Evolutionary conservation across 2,113 vertebrate species (phyloP).

Genomic region (Muscicapa adusta): DNA sequence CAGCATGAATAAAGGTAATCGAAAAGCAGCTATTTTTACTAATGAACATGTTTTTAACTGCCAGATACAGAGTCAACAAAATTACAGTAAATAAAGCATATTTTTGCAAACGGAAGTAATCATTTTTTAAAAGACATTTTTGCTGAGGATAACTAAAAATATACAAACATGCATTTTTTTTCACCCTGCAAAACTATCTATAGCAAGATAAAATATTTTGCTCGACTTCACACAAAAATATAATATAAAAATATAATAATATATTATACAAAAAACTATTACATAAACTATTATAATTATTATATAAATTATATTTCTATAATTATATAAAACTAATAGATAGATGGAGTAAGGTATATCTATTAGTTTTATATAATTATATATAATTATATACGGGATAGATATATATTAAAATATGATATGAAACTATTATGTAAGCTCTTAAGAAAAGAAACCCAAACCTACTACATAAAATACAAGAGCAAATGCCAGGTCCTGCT

Average conservation of each 20-base stretch:
- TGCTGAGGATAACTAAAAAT: background rate
- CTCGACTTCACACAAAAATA: background rate
- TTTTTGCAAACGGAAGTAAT: background rate
- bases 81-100: background rate
- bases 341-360: background rate
- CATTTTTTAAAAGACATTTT: background rate
- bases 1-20: background rate
- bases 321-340: background rate
- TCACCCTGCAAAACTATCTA: background rate
- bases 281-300: background rate
- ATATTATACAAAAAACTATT: background rate
- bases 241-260: no score
- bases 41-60: background rate
- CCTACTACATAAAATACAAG: background rate
- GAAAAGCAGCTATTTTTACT: conserved; percentile 7
- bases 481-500: no score
- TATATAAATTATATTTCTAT: background rate
- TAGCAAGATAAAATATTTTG: background rate
- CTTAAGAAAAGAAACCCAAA: background rate
- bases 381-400: fast-evolving
- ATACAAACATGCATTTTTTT: background rate
- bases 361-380: no score
- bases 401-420: background rate
- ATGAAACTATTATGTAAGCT: background rate
- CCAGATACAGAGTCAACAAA: background rate